Conservation (phyloP, 2,113 vertebrate species). For the Narcine bancroftii region DNA sequence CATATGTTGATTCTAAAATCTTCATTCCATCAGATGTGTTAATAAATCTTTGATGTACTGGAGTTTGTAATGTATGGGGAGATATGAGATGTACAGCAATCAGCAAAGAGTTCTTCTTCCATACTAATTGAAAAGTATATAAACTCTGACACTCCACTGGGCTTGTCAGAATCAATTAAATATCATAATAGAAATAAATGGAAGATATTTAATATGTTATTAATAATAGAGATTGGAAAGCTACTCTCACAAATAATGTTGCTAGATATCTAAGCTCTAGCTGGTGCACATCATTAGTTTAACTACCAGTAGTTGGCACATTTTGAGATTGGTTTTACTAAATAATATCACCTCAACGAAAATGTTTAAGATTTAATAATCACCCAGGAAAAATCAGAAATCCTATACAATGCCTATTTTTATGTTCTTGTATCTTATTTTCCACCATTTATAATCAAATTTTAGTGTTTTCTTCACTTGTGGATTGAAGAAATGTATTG, state of each 20-base stretch:
- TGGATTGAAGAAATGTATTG: not conserved
- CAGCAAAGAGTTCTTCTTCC: not conserved
- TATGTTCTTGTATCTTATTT: slow-evolving; percentile 11
- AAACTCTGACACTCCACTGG: not conserved
- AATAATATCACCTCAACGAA: not conserved
- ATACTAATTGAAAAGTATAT: not conserved
- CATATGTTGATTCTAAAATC: not conserved
- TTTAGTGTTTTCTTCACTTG: no score
- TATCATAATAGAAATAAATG: not conserved
- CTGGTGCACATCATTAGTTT: not conserved
- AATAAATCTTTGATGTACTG: not conserved
- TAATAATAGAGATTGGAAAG: not conserved
- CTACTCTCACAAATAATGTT: not conserved
- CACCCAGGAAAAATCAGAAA: not conserved
- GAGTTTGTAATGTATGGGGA: not conserved
- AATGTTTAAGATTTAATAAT: not conserved
- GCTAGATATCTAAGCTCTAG: not conserved
- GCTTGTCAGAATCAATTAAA: not conserved
- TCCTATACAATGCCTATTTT: not conserved
- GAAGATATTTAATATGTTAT: not conserved
- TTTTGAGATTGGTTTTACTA: not conserved
- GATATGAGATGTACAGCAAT: not conserved
- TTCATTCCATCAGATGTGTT: not conserved
- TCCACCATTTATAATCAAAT: no score
- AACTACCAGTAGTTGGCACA: not conserved